A percentile compares a stretch with the other conserved stretches of the same genome.
These are phyloP conservation scores for Laupala kohalensis DNA, from an alignment of 1,140 invertebrate species.

Conservation along the genomic window DNA sequence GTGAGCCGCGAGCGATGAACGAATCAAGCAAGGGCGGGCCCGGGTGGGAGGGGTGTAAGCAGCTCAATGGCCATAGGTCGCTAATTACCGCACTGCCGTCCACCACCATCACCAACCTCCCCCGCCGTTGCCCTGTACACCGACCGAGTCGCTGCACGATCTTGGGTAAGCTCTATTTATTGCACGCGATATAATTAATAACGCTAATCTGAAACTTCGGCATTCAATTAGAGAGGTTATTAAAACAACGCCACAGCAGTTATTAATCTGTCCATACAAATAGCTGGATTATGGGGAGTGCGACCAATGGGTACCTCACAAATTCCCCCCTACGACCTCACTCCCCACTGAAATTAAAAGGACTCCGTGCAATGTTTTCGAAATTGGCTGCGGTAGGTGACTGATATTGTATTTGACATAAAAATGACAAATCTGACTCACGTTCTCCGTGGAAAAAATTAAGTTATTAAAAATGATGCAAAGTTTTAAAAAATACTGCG, in stretches of 20 bases:
- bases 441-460: no score
- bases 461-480: no score
- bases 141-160: neutral
- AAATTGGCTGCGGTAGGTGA: neutral
- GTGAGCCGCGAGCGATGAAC: neutral
- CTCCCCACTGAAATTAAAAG: neutral
- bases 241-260: neutral
- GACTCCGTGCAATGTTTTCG: neutral
- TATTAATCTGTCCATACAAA: neutral
- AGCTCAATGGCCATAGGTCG: neutral
- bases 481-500: no score
- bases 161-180: neutral
- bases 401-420: neutral
- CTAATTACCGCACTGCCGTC: neutral
- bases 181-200: neutral
- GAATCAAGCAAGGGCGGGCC: neutral
- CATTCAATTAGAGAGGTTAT: neutral
- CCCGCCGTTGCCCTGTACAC: neutral
- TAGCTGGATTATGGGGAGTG: neutral
- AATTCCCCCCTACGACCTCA: neutral
- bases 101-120: neutral
- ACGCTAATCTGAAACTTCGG: neutral
- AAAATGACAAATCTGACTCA: no score
- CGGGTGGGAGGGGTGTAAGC: neutral
- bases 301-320: neutral